A percentile compares a stretch with the other conserved stretches of the same genome.
Conservation (phyloP, 1,140 invertebrate genomes). For the Drosophila chauvacae region DNA sequence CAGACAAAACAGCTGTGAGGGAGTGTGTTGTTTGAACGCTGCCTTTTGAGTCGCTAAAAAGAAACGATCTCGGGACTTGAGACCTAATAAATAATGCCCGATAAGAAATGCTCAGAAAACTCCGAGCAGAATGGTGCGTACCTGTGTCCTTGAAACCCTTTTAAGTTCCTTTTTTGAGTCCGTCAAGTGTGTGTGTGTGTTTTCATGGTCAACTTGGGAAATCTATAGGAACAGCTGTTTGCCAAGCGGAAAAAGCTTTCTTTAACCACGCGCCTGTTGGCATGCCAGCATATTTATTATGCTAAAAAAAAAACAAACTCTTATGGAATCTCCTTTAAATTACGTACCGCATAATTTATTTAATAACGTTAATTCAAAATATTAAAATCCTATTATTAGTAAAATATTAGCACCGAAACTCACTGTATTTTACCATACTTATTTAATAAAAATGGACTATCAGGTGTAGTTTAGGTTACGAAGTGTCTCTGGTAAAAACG, state of each 20-base stretch:
- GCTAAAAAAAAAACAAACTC: background rate
- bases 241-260: constrained; percentile 38
- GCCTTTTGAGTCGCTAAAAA: constrained; percentile 42
- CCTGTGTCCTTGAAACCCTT: constrained; percentile 19
- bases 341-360: background rate
- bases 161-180: background rate
- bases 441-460: background rate
- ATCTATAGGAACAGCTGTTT: constrained; percentile 65
- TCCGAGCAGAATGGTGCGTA: constrained; percentile 68
- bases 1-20: constrained; percentile 37
- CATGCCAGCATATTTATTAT: constrained; percentile 52
- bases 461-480: too few relatives aligned
- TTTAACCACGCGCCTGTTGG: constrained; percentile 65
- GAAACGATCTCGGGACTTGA: constrained; percentile 11
- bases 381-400: background rate
- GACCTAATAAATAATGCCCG: constrained; percentile 53
- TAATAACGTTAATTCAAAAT: background rate
- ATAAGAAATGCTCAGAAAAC: constrained; percentile 62
- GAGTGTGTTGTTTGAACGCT: constrained; percentile 32
- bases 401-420: background rate
- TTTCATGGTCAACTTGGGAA: constrained; percentile 43
- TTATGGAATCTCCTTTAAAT: background rate
- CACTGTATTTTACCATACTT: background rate
- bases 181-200: constrained; percentile 18
- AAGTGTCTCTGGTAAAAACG: too few relatives aligned